Evolutionary conservation across 2,113 vertebrate genomes (phyloP), one percentile per base, ranked within the genome.

Genomic region (Lepus americanus): DNA sequence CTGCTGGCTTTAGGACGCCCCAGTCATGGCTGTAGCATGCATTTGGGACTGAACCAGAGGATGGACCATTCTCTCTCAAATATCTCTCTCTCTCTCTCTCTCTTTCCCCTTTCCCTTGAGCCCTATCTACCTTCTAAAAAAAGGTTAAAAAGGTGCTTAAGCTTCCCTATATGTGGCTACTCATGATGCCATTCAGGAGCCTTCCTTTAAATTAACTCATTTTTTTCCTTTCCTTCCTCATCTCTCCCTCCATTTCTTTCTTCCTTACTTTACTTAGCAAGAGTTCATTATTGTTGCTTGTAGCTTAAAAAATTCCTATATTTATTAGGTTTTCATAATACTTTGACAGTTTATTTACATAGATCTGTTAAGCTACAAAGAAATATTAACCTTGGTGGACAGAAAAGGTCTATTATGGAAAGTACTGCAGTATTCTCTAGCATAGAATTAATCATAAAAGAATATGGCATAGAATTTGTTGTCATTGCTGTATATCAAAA

Each of bases 301-400:
- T 31, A 84, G 64, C 39, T 73, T 73, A 78, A 72, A 90, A 66
- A 78, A 87, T 4, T 53, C 19, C 70, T 73, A 49, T n/a, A n/a
- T 72, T 69, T 79, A 61, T 61, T 67, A 53, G 66, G 36, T 13
- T 73, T 55, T 72, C 51, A 88, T 27, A 55, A 76, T 87, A 92
- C 78, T 87, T 92, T 91, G 25, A 93, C 88, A 39, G 39, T 66
- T 95, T 78, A 89, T 39, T 78, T 51, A 83, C 23, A 77, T 13
- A 72, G 31, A 61, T 73, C 39, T n/a, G 17, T 49, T 9, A 25
- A 10, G 7, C 19, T 51, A 13, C 14, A 92, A 93, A 79, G 22
- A 90, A 17, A 53, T 80, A 84, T 3, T 33, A 81, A 92, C 67
- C 36, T 44, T 83, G 29, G 10, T 81, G 39, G 31, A 33, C 3